phyloP scores from a whole-genome alignment of 2,113 vertebrate genomes.

The Paracanthobrama guichenoti region DNA sequence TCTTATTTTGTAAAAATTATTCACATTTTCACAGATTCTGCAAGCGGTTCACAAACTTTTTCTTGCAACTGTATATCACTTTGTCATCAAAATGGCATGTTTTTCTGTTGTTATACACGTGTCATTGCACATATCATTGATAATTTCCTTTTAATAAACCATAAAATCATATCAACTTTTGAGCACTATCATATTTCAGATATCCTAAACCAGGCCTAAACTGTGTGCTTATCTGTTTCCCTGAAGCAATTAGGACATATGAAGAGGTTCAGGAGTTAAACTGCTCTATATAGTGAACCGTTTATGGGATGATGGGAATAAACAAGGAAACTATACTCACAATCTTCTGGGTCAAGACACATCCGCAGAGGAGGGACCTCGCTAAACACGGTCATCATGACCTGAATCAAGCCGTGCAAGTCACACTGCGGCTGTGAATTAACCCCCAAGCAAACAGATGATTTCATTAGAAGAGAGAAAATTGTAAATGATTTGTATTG shows the following conservation, averaged over 20 bases:
- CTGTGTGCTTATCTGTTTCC: conserved; percentile 52
- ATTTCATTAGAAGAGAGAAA: neutral
- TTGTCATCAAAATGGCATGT: neutral
- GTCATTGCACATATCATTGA: neutral
- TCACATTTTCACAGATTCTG: too few relatives aligned
- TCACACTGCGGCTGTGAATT: conserved; percentile 82
- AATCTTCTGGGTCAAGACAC: conserved; percentile 56
- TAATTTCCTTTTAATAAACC: neutral
- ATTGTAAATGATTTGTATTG: neutral
- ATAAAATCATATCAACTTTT: neutral
- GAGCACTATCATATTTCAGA: neutral
- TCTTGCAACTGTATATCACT: neutral
- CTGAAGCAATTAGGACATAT: conserved; percentile 11
- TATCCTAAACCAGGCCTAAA: neutral
- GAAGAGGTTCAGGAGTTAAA: conserved; percentile 30
- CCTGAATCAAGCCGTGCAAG: conserved; percentile 85
- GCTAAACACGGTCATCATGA: conserved; percentile 86
- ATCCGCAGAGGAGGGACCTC: conserved; percentile 86
- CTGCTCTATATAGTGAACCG: neutral
- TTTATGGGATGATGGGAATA: neutral
- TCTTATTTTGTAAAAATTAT: too few relatives aligned
- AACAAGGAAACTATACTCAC: conserved; percentile 7
- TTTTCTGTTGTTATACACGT: too few relatives aligned
- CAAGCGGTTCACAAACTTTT: too few relatives aligned
- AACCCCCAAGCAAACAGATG: neutral